These are phyloP conservation scores for Macrosiphum euphorbiae DNA, from an alignment of 2,888 invertebrate species.

Conservation along the genomic window DNA sequence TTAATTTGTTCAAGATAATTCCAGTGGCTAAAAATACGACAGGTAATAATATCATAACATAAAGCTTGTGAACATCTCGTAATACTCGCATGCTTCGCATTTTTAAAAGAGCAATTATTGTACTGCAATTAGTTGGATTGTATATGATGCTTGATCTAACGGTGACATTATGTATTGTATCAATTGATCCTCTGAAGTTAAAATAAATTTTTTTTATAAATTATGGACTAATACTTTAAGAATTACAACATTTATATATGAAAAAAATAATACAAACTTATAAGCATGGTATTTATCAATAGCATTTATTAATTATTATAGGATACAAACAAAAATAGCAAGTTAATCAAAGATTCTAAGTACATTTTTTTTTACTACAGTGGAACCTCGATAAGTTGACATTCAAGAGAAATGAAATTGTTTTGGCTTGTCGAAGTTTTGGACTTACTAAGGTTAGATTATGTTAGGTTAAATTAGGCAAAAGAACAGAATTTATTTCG, in stretches of 20 bases:
- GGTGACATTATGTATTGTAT: slow-evolving; percentile 43
- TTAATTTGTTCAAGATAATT: slow-evolving; percentile 76
- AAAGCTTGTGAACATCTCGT: slow-evolving; percentile 80
- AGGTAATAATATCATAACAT: slow-evolving; percentile 82
- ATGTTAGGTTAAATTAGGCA: too few relatives aligned
- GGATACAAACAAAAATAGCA: background rate
- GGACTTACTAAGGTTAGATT: too few relatives aligned
- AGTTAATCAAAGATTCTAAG: background rate
- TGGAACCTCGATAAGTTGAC: too few relatives aligned
- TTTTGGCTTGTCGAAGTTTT: too few relatives aligned
- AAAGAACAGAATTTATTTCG: too few relatives aligned
- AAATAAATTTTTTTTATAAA: background rate
- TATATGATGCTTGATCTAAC: slow-evolving; percentile 49
- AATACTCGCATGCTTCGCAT: slow-evolving; percentile 78
- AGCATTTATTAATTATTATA: background rate
- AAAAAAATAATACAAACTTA: background rate
- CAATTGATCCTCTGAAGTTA: slow-evolving; percentile 31
- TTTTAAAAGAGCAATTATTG: slow-evolving; percentile 78
- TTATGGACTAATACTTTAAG: background rate
- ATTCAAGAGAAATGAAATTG: too few relatives aligned
- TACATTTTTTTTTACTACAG: background rate
- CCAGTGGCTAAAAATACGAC: slow-evolving; percentile 79
- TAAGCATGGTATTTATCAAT: background rate
- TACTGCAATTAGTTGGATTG: slow-evolving; percentile 68
- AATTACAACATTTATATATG: background rate